Evolutionary conservation across 23 tunicate species (phyloP).

Genomic region (Ciona savignyi): DNA sequence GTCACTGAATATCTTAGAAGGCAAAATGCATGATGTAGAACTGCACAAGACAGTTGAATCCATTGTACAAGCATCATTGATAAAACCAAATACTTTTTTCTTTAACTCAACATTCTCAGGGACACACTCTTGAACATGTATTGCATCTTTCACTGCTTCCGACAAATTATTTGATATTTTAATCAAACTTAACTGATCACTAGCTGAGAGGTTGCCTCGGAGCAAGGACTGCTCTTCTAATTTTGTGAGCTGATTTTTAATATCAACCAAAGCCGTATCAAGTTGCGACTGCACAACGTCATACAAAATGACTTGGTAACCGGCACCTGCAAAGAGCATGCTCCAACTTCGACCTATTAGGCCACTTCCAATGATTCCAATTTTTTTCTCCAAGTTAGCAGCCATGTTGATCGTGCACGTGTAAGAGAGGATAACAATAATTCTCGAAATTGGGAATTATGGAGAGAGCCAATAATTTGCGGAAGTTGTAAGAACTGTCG

Average conservation of each 20-base stretch:
- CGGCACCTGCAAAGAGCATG: slow-evolving; percentile 94
- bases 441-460: too few species aligned
- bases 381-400: too few species aligned
- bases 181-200: slow-evolving; percentile 61
- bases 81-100: slow-evolving; percentile 45
- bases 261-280: slow-evolving; percentile 23
- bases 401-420: too few species aligned
- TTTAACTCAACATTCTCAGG: slow-evolving; percentile 86
- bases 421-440: too few species aligned
- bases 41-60: slow-evolving; percentile 64
- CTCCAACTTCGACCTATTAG: slow-evolving; percentile 94
- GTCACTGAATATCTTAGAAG: slow-evolving; percentile 61
- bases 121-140: slow-evolving; percentile 92
- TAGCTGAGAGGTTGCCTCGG: slow-evolving; percentile 63
- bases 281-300: slow-evolving; percentile 54
- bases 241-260: slow-evolving; percentile 46
- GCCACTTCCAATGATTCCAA: slow-evolving; percentile 63
- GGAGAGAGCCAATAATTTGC: too few species aligned
- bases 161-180: slow-evolving; percentile 34
- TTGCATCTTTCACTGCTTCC: slow-evolving; percentile 55
- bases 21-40: slow-evolving; percentile 89
- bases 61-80: slow-evolving; percentile 41
- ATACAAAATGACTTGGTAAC: slow-evolving; percentile 72
- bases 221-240: slow-evolving; percentile 57
- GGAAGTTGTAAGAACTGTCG: too few species aligned